Evolutionary conservation across 2,888 invertebrate genomes (phyloP), one percentile per base, ranked within the genome.

Genomic region (Xylota sylvarum): DNA sequence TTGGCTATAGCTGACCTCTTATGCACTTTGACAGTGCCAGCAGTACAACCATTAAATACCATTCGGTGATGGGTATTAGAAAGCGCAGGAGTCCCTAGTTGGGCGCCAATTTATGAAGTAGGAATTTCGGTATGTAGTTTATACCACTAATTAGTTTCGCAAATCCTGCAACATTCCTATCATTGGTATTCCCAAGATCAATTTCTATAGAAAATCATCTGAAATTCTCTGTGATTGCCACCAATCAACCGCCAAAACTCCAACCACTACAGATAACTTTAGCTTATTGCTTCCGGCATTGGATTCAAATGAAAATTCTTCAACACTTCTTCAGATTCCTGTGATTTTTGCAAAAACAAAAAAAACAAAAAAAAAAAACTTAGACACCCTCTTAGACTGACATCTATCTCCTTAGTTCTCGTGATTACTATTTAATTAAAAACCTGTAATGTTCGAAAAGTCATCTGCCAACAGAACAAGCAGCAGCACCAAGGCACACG

Each of bases 351-450:
- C 14, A 30, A n/a, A 27, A 65, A 32, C 17, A 74, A 19, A 65
- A 32, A 35, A 9, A 62, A 52, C 52, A 43, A 0, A 37, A 60
- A 3, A 10, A 43, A 10, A 70, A 27, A 46, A 58, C 17, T 27
- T 30, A 81, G 55, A 69, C 72, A 72, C 48, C 48, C 64, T 80
- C 62, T 17, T 23, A 48, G 46, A 70, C 17, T 48, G 81, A 58
- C 46, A 56, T 32, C 62, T 48, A 55, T 62, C n/a, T n/a, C 50
- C 79, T n/a, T 17, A 58, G 65, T 69, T 58, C 55, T 50, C 58
- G 52, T 85, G 65, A 81, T 81, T 81, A 81, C 76, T 85, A 76
- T 85, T 86, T 86, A 86, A 86, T 86, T 86, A 86, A 86, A 86
- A 81, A 86, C 73, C 72, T 73, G 72, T 82, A 86, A 72, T 67